Evolutionary conservation across 2,113 vertebrate genomes (phyloP).

Genomic region (Macheiramphus alcinus): DNA sequence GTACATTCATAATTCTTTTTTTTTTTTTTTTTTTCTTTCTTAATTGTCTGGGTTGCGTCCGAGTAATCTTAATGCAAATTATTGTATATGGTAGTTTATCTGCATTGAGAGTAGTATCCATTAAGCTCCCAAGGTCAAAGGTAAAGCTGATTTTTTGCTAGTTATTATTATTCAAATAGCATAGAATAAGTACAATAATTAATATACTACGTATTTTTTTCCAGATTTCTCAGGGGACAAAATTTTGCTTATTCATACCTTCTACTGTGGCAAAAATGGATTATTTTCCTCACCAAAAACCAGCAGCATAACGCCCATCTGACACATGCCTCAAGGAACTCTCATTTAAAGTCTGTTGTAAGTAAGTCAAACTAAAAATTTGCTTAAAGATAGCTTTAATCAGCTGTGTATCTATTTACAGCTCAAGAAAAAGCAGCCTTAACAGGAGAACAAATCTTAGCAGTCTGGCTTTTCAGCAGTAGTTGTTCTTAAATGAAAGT

Average conservation of each 20-base stretch:
- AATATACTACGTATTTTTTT: not conserved
- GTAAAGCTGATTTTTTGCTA: not conserved
- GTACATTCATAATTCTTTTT: not conserved
- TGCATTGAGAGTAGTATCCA: not conserved
- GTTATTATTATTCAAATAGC: not conserved
- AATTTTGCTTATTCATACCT: slow-evolving; percentile 45
- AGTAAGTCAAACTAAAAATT: slow-evolving; percentile 42
- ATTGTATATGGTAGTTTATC: not conserved
- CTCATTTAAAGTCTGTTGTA: slow-evolving; percentile 5
- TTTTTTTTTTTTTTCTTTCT: not conserved
- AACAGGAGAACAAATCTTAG: not conserved
- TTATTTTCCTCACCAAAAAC: slow-evolving; percentile 30
- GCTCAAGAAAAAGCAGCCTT: not conserved
- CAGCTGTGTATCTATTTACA: not conserved
- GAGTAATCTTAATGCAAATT: not conserved
- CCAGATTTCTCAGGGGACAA: slow-evolving; percentile 66
- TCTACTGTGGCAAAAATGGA: slow-evolving; percentile 58
- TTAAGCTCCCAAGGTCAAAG: not conserved
- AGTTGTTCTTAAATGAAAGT: not conserved
- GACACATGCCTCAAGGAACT: not conserved
- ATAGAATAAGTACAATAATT: not conserved
- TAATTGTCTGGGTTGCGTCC: not conserved
- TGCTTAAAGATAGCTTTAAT: not conserved
- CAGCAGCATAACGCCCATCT: slow-evolving; percentile 27
- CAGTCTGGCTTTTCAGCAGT: not conserved